Evolutionary conservation across 2,888 invertebrate species (phyloP).

Genomic region (Carcina quercana): DNA sequence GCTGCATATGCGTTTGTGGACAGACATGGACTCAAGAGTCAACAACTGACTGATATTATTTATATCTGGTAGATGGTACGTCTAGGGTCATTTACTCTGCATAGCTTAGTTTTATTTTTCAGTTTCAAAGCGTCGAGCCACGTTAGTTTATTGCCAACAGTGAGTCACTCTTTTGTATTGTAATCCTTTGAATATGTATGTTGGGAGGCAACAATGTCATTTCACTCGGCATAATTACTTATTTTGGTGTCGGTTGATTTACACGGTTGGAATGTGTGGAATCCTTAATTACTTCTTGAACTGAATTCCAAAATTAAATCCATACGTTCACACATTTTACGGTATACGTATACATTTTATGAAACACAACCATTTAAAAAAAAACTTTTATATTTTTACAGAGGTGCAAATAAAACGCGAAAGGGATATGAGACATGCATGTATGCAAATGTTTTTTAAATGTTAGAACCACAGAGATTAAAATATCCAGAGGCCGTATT

Average conservation of each 20-base stretch:
- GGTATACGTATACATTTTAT: too few species aligned
- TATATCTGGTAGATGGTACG: conserved; percentile 50
- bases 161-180: conserved; percentile 12
- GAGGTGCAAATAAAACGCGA: too few species aligned
- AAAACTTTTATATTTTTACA: too few species aligned
- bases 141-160: conserved; percentile 23
- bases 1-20: conserved; percentile 9
- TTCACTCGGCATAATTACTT: neutral
- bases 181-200: conserved; percentile 7
- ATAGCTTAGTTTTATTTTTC: conserved; percentile 38
- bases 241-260: neutral
- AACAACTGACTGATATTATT: conserved; percentile 54
- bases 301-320: too few species aligned
- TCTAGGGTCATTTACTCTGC: conserved; percentile 60
- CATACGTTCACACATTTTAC: too few species aligned
- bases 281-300: too few species aligned
- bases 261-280: neutral
- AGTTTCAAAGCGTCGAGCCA: conserved; percentile 26
- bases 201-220: conserved; percentile 5
- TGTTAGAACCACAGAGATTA: too few species aligned
- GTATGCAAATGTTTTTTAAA: too few species aligned
- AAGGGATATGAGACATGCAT: too few species aligned
- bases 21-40: conserved; percentile 34
- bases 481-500: too few species aligned
- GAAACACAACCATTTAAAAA: too few species aligned